phyloP scores from a whole-genome alignment of 2,888 invertebrate genomes.

The Argyresthia albistria region DNA sequence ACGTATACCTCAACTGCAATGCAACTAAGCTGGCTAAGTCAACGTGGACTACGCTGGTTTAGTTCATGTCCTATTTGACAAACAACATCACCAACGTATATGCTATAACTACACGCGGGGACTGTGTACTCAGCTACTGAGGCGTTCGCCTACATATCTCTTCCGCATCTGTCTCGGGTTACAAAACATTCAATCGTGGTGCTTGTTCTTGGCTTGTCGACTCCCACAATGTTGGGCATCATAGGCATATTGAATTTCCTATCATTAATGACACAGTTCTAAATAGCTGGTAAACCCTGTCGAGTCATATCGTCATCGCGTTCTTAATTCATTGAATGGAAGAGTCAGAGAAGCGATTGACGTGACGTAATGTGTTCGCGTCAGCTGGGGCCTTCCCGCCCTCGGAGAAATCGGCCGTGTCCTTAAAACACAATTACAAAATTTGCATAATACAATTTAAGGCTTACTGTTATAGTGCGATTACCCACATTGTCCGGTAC shows the following conservation, averaged over 20 bases:
- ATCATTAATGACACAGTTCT: background rate
- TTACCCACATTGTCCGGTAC: background rate
- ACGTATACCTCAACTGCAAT: background rate
- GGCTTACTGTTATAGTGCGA: background rate
- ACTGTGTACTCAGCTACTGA: background rate
- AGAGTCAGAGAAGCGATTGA: background rate
- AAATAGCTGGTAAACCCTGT: background rate
- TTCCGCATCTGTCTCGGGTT: slow-evolving; percentile 17
- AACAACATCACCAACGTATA: too few relatives aligned
- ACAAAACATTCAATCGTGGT: slow-evolving; percentile 13
- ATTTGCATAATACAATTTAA: slow-evolving; percentile 14
- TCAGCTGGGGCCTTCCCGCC: slow-evolving; percentile 25
- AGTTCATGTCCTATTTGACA: background rate
- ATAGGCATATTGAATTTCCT: too few relatives aligned
- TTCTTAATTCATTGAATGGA: background rate
- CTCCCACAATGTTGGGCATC: too few relatives aligned
- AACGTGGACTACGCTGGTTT: background rate
- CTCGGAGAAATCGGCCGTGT: slow-evolving; percentile 23
- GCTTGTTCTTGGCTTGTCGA: slow-evolving; percentile 1
- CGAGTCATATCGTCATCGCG: too few relatives aligned
- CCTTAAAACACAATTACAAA: slow-evolving; percentile 22
- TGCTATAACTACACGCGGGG: background rate
- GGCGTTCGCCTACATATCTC: slow-evolving; percentile 11
- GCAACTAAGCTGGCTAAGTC: background rate
- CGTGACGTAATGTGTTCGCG: slow-evolving; percentile 27